Base-by-base conservation (phyloP, 2,113 vertebrate genomes). In the Drymodes brunneopygia region DNA sequence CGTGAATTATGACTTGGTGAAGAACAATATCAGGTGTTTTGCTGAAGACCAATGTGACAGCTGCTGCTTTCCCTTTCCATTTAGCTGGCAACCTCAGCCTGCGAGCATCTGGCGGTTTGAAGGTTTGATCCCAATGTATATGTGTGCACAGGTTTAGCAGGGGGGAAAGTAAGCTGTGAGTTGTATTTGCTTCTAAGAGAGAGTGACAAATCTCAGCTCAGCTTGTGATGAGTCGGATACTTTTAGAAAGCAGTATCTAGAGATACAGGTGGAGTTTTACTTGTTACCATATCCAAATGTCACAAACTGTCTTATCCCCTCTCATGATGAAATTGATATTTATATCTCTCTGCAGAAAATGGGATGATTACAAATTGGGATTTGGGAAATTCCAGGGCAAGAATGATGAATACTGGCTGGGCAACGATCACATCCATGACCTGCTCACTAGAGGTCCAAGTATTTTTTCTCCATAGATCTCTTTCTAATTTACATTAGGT, bases 321-420 rank as follows among this genome's bases (percentile, higher is more conserved):
- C 42, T 42, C 28, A 10, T 27, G 29, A 67, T 61, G 24, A 93
- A 70, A 60, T 7, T 57, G 5, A 2, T 72, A 48, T 45, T 58
- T 94, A 14, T 78, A 29, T 82, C 50, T 97, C 42, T 8, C 48
- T 93, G n/a, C 83, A 99, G 99, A 95, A 98, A 98, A 85, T 99
- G 99, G 99, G 97, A 98, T 70, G 98, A 99, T 82, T 99, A 99
- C 96, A 99, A 97, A 97, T 97, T 98, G 45, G 99, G 99, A 40
- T 99, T 99, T 98, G 99, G 99, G 51, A 95, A 98, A 95, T 98
- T 99, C 91, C 98, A 99, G 92, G 92, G 95, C 84, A 98, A 97
- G 93, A 98, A 98, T 57, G 99, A 99, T 96, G 99, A 99, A 97
- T 98, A 99, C 80, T 99, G 99, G 99, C 96, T 99, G 93, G 99